phyloP scores from a whole-genome alignment of 2,888 invertebrate genomes.

The Ophion ventricosus region DNA sequence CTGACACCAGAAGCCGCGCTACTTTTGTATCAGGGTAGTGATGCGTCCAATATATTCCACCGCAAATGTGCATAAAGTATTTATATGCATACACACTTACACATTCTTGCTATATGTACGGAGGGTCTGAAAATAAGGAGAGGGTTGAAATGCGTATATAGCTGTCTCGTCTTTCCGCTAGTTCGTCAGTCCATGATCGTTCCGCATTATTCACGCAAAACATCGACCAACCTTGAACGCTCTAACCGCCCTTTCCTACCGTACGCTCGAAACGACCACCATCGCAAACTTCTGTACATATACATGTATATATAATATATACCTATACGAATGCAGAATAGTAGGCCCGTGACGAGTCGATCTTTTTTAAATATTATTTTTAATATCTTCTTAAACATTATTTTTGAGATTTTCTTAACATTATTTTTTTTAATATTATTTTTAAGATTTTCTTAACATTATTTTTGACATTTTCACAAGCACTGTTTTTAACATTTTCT shows the following conservation, averaged over 20 bases:
- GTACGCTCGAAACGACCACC: conserved; percentile 52
- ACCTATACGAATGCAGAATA: neutral
- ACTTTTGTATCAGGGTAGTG: conserved; percentile 79
- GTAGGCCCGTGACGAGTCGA: neutral
- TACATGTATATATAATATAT: neutral
- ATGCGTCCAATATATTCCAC: conserved; percentile 74
- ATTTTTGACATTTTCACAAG: too few species aligned
- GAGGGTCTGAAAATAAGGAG: too few species aligned
- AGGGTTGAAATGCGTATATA: conserved; percentile 52
- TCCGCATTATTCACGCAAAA: conserved; percentile 50
- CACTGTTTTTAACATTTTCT: too few species aligned
- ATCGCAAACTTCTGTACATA: neutral
- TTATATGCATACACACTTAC: neutral
- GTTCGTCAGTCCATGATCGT: conserved; percentile 40
- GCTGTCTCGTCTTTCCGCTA: conserved; percentile 39
- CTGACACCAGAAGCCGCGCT: conserved; percentile 62
- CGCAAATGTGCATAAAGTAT: neutral
- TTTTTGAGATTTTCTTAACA: too few species aligned
- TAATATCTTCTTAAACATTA: too few species aligned
- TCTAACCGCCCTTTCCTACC: conserved; percentile 51
- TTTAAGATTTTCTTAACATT: too few species aligned
- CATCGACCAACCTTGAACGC: conserved; percentile 49
- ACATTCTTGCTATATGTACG: too few species aligned
- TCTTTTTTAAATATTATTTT: too few species aligned
- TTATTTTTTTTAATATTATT: too few species aligned